These are phyloP conservation scores for Heteromurus nitidus DNA, from an alignment of 2,888 invertebrate genomes.

Conservation along the genomic window DNA sequence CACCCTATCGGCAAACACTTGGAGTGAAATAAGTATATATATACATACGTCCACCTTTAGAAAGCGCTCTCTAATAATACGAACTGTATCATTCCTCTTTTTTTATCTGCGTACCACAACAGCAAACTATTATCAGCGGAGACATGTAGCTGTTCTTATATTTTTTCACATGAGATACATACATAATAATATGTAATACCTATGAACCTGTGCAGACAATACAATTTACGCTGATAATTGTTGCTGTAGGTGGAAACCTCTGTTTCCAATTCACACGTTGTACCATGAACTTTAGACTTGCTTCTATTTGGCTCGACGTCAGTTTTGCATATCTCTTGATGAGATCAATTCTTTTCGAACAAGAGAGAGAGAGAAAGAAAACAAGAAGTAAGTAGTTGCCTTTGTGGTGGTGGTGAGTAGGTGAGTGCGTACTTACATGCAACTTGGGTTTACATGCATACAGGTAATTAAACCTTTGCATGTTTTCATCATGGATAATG, in stretches of 20 bases:
- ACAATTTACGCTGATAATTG: constrained; percentile 21
- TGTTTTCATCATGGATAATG: constrained; percentile 1
- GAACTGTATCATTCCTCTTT: background rate
- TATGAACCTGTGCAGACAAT: background rate
- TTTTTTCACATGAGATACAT: too few species aligned
- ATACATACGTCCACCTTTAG: background rate
- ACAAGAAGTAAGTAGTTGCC: too few species aligned
- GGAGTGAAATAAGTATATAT: too few species aligned
- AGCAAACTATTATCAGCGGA: background rate
- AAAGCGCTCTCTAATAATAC: constrained; percentile 9
- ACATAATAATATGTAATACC: too few species aligned
- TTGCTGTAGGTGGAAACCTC: constrained; percentile 29
- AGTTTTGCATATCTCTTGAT: constrained; percentile 53
- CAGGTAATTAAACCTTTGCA: background rate
- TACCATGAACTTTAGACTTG: constrained; percentile 34
- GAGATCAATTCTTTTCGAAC: constrained; percentile 39
- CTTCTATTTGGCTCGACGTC: too few species aligned
- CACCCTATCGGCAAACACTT: too few species aligned
- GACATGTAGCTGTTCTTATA: background rate
- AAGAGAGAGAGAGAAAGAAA: too few species aligned
- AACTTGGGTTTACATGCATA: constrained; percentile 5
- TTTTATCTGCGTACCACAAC: background rate
- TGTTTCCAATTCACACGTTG: constrained; percentile 53
- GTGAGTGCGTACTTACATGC: too few species aligned
- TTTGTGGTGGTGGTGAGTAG: too few species aligned